phyloP scores from a whole-genome alignment of 2,888 invertebrate species.

The Apodemia hepburni region DNA sequence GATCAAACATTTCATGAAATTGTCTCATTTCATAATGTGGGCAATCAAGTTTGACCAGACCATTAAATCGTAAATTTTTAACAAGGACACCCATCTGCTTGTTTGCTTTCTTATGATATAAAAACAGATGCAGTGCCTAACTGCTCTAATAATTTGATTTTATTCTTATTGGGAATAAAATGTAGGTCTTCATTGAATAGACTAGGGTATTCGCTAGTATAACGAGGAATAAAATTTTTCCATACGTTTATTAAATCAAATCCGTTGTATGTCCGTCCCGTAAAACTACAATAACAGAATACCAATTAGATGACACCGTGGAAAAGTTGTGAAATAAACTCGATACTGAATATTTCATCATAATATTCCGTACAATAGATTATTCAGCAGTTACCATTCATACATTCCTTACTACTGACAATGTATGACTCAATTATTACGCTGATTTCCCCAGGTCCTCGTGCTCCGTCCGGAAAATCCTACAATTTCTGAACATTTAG shows the following conservation, averaged over 20 bases:
- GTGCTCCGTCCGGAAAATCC: slow-evolving; percentile 1
- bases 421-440: slow-evolving; percentile 1
- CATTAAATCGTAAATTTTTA: no score
- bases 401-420: background rate
- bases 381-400: slow-evolving; percentile 3
- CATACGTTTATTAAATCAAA: background rate
- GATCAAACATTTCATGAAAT: no score
- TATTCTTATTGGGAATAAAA: no score
- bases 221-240: background rate
- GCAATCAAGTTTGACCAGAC: no score
- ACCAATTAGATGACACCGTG: slow-evolving; percentile 9
- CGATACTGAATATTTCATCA: background rate
- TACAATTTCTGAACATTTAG: background rate
- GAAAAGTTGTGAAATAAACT: slow-evolving; percentile 5
- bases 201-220: background rate
- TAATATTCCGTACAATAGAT: slow-evolving; percentile 11
- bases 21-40: no score
- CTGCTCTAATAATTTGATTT: no score
- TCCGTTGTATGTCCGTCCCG: background rate
- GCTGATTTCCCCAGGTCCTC: background rate
- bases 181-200: background rate
- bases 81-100: no score
- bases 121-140: no score
- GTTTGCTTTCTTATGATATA: no score
- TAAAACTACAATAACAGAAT: background rate